Conservation (phyloP, 2,113 vertebrate species). For the Crotalus horridus region DNA sequence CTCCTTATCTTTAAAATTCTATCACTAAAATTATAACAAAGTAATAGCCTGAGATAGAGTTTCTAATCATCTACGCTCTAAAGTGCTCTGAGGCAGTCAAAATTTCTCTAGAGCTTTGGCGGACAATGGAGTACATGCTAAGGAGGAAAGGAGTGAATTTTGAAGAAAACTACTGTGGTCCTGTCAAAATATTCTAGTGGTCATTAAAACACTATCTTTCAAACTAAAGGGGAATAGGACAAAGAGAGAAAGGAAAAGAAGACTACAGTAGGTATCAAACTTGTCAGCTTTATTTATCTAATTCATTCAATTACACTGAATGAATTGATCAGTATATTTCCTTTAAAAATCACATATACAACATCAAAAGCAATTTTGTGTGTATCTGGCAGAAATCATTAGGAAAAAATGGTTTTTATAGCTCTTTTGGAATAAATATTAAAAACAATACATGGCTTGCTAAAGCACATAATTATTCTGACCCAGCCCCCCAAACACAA, state of each 20-base stretch:
- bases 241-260: neutral
- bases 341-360: neutral
- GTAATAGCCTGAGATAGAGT: neutral
- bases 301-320: neutral
- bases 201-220: neutral
- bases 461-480: neutral
- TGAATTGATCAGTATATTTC: neutral
- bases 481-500: too few relatives aligned
- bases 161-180: neutral
- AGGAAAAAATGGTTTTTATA: neutral
- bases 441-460: neutral
- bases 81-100: slow-evolving; percentile 2
- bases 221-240: neutral
- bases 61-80: slow-evolving; percentile 7
- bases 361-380: slow-evolving; percentile 4
- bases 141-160: neutral
- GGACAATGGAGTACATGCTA: neutral
- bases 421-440: neutral
- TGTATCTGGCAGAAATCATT: slow-evolving; percentile 13
- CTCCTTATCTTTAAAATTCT: slow-evolving; percentile 16
- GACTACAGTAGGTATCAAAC: neutral
- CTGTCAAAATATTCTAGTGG: neutral
- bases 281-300: slow-evolving; percentile 31
- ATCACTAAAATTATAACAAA: slow-evolving; percentile 6
- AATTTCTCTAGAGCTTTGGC: slow-evolving; percentile 4